Evolutionary conservation across 30 jellyfish, hydroid and myxozoan genomes (phyloP), one percentile per base, ranked within the genome.

Genomic region (Hydra vulgaris): DNA sequence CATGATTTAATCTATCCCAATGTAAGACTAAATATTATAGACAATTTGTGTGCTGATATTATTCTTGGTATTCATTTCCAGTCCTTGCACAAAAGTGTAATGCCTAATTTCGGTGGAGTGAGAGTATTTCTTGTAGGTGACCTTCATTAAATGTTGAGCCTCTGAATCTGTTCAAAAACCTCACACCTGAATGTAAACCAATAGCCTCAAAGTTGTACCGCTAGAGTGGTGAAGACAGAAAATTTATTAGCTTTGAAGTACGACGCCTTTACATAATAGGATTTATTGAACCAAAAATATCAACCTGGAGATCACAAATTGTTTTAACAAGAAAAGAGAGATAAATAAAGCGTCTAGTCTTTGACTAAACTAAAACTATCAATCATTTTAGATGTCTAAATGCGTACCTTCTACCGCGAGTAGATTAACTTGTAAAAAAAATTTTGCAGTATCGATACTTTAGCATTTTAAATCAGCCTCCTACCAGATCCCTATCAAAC

Each of bases 271-370:
- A 81, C 1, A 55, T 27, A 66, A 84, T 83, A 16, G 96, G 93
- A 8, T 74, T 85, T 27, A 84, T 85, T 15, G 95, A 88, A 76
- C 95, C 79, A 25, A 73, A 88, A 24, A 71, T 24, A 5, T 88
- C 96, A 8, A 95, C 96, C 0, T 79, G 96, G 95, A 73, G 96
- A 27, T 94, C 95, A 16, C 96, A 88, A 56, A 91, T 88, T 8
- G 84, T 85, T 0, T 87, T 88, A 25, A 72, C 95, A 18, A 1
- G 23, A 83, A 12, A 55, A 15, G 20, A 76, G 82, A 53, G 87
- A 68, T 24, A 80, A 8, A 80, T 53, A 73, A 85, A 68, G 76
- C 66, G 93, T 15, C 22, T 79, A 83, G 85, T 80, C 17, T 55
- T 85, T 18, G 95, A 27, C 27, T 68, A 85, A 15, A 71, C 53